Percentiles rank a stretch among this genome's conserved stretches.
Conservation (phyloP, 2,797 vertebrate species). For the Cossypha dichroa region DNA sequence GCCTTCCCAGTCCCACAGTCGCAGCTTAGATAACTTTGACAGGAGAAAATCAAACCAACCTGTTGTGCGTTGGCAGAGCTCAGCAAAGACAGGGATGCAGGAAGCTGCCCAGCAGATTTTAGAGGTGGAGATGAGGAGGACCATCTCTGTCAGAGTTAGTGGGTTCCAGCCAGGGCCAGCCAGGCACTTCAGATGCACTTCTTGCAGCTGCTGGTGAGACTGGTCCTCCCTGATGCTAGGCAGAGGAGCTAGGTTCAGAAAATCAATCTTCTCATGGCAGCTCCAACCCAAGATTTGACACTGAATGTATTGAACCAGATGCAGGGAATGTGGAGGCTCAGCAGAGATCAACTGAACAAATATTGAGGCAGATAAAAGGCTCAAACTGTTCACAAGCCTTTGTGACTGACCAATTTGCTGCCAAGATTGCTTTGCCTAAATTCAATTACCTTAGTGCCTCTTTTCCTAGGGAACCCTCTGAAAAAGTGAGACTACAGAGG, state of each 20-base stretch:
- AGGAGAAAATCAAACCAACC: background rate
- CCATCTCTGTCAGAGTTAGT: background rate
- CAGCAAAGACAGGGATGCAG: background rate
- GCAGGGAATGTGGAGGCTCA: fast-evolving
- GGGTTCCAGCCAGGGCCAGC: background rate
- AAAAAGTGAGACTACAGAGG: background rate
- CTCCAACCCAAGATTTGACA: background rate
- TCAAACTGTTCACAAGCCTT: background rate
- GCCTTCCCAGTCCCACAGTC: background rate
- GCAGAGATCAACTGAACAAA: background rate
- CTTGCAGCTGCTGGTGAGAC: background rate
- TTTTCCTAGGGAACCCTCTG: background rate
- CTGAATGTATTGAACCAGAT: background rate
- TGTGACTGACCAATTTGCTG: fast-evolving
- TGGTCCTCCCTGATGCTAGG: background rate
- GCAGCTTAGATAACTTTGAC: background rate
- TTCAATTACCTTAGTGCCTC: background rate
- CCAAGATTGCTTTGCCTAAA: background rate
- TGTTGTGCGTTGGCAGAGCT: fast-evolving
- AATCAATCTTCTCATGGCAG: background rate
- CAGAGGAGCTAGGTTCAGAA: background rate
- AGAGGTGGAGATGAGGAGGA: background rate
- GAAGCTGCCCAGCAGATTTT: background rate
- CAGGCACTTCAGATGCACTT: background rate
- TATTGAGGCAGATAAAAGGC: background rate